A percentile compares a stretch with the other conserved stretches of the same genome.
These are phyloP conservation scores for Mus caroli DNA, from an alignment of 2,797 vertebrate species.

Conservation along the genomic window DNA sequence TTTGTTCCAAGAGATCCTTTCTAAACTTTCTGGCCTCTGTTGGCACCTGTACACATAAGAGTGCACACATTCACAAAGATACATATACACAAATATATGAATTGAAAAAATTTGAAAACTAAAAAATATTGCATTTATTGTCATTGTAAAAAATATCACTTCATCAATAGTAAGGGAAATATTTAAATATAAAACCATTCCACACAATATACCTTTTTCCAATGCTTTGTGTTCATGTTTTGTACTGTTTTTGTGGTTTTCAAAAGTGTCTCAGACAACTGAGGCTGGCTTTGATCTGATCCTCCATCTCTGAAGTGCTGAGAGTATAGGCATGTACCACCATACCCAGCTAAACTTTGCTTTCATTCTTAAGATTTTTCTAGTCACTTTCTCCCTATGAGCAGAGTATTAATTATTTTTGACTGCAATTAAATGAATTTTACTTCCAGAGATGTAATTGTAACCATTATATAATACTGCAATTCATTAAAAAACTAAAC, in stretches of 20 bases:
- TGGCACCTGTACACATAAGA: too few species aligned
- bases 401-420: not conserved
- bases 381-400: not conserved
- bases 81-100: not conserved
- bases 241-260: not conserved
- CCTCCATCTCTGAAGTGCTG: not conserved
- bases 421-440: not conserved
- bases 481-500: not conserved
- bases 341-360: not conserved
- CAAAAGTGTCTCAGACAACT: not conserved
- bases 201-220: not conserved
- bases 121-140: not conserved
- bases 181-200: not conserved
- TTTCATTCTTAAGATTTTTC: not conserved
- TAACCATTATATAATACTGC: not conserved
- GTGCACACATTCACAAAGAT: not conserved
- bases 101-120: not conserved
- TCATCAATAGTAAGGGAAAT: not conserved
- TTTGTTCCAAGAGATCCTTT: not conserved
- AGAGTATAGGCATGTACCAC: not conserved
- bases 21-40: too few species aligned
- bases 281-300: not conserved
- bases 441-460: not conserved
- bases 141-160: not conserved
- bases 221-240: not conserved